Percentiles rank a stretch among this genome's conserved stretches.
Evolutionary conservation across 1,140 invertebrate species (phyloP).

Genomic region (Scaptodrosophila lebanonensis): DNA sequence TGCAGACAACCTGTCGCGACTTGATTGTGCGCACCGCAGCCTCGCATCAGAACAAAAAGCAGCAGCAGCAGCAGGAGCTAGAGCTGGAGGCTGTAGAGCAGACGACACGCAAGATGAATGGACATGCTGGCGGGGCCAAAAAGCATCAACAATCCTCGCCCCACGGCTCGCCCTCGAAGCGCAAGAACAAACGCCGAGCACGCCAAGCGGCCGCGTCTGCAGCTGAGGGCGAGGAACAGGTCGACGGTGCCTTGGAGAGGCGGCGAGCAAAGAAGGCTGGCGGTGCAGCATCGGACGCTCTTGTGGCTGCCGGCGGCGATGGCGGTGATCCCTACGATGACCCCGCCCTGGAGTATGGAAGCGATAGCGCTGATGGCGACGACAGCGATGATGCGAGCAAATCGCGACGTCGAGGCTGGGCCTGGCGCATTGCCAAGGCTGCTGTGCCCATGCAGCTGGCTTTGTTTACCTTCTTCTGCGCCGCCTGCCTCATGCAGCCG

Average conservation of each 20-base stretch:
- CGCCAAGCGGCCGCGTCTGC: no score
- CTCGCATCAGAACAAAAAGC: conserved; percentile 72
- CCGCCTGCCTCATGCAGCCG: conserved; percentile 89
- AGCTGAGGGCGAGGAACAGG: no score
- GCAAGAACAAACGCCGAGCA: conserved; percentile 37
- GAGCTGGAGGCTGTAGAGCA: conserved; percentile 4
- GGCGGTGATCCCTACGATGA: conserved; percentile 70
- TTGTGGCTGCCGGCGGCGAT: conserved; percentile 34
- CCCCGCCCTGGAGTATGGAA: conserved; percentile 60
- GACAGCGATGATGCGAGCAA: conserved; percentile 72
- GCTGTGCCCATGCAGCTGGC: conserved; percentile 90
- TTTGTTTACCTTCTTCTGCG: conserved; percentile 87
- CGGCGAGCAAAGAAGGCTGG: conserved; percentile 1
- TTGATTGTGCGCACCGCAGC: conserved; percentile 83
- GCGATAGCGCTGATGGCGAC: conserved; percentile 42
- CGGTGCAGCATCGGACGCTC: conserved; percentile 19
- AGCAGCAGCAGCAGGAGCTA: conserved; percentile 30
- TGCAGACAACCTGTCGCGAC: conserved; percentile 88
- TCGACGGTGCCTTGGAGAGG: no score
- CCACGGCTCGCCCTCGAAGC: conserved; percentile 40
- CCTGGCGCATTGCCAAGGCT: conserved; percentile 86
- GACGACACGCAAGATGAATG: conserved; percentile 19
- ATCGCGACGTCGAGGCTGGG: conserved; percentile 80
- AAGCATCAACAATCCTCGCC: neutral
- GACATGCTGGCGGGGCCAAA: conserved; percentile 12